Percentiles rank a stretch among this genome's conserved stretches.
Evolutionary conservation across 2,888 invertebrate genomes (phyloP).

Genomic region (Coenonympha glycerion): DNA sequence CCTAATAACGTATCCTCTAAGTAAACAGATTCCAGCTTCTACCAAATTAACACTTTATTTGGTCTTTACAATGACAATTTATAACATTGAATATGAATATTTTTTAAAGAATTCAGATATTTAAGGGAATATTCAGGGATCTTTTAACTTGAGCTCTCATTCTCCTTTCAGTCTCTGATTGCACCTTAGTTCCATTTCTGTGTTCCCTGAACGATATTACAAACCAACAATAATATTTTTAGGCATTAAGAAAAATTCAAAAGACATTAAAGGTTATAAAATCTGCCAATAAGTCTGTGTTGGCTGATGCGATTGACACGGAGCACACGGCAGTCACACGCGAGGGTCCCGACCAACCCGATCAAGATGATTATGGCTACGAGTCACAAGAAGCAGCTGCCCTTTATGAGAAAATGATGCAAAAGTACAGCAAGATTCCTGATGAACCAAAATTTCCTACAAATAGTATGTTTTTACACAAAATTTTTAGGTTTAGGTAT

Average conservation of each 20-base stretch:
- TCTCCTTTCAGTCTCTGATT: too few relatives aligned
- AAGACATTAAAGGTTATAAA: constrained; percentile 91
- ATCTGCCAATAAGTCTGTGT: constrained; percentile 90
- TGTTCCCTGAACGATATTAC: neutral
- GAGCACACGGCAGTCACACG: constrained; percentile 85
- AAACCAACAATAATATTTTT: neutral
- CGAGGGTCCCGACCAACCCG: constrained; percentile 85
- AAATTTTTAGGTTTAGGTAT: constrained; percentile 1
- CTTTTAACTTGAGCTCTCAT: too few relatives aligned
- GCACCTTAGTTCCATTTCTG: too few relatives aligned
- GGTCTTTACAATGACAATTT: too few relatives aligned
- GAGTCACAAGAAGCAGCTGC: constrained; percentile 89
- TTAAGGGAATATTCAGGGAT: too few relatives aligned
- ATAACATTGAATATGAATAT: too few relatives aligned
- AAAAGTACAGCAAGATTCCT: constrained; percentile 84
- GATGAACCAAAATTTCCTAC: constrained; percentile 82
- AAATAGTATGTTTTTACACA: constrained; percentile 43
- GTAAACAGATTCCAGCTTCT: too few relatives aligned
- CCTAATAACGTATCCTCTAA: too few relatives aligned
- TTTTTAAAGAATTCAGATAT: too few relatives aligned
- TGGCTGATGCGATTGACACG: constrained; percentile 86
- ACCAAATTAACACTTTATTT: too few relatives aligned
- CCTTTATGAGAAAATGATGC: constrained; percentile 89
- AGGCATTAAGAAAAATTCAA: constrained; percentile 81
- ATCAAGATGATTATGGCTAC: constrained; percentile 94